Base-by-base conservation (phyloP, 2,113 vertebrate species). In the Symphodus melops region DNA sequence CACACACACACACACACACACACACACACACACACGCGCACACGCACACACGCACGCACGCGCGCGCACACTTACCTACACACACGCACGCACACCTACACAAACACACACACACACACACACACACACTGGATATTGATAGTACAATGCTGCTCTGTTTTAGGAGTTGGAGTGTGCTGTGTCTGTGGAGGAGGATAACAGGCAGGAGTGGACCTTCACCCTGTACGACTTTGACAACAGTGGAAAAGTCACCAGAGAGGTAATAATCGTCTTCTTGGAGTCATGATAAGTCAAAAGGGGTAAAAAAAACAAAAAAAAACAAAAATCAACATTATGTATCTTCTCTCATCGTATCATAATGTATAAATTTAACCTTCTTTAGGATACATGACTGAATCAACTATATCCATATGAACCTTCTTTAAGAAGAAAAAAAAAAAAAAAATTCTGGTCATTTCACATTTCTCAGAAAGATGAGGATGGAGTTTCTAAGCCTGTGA, bases 191-290 rank as follows among this genome's bases (percentile, higher is more conserved):
- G 97, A 99, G 84, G 96, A 98, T 86, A 98, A 97, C 93, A 95
- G 97, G 69, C 97, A 99, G 92, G 98, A 99, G 88, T 99, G 98
- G 98, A 99, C 98, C 69, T 99, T 99, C 90, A 99, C 97, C 13
- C 95, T 99, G 23, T 99, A 99, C 8, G 98, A 99, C 95, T 99
- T 99, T 79, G 97, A 99, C 94, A 99, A 99, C 94, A 99, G 95
- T 2, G 97, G 97, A 89, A 97, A 97, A 95, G 97, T 99, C 88
- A 99, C 97, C n/a, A 94, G 98, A 11, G 97, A 99, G 96, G 98
- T 99, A 94, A 95, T 90, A 66, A 55, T 33, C 17, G 5, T n/a
- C 17, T 49, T 8, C 17, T n/a, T 7, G 13, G 5, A 5, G 2
- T n/a, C n/a, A n/a, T n/a, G n/a, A n/a, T n/a, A 25, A 33, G 28